Evolutionary conservation across 2,888 invertebrate species (phyloP), one percentile per base, ranked within the genome.

Genomic region (Ectemnius lituratus): DNA sequence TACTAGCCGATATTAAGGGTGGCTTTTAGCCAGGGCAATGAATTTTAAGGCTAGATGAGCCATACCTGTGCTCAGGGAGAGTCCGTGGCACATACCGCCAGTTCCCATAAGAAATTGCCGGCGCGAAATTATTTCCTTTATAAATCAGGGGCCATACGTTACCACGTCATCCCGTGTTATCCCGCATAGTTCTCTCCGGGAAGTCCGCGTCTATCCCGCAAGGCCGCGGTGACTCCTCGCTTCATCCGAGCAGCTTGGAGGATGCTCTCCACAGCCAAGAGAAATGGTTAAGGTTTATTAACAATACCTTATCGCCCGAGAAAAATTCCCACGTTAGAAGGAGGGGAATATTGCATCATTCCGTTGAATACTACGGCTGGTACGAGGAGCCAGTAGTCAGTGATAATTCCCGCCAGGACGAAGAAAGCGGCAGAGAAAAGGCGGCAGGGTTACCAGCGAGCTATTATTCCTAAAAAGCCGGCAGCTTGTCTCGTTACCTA

Each of bases 91-190:
- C 70, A 75, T 80, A 79, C 71, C 72, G 76, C 37, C 37, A 11
- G 8, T 37, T 23, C 76, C 73, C 79, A 46, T 88, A 86, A 87
- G 88, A 85, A 88, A 89, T 88, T 87, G 86, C 88, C 67, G 73
- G 68, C 76, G 80, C 81, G 83, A 87, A 89, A 89, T 89, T 88
- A 89, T 89, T 89, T 86, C 88, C 88, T 87, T 88, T 88, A 89
- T 89, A 89, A 89, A 89, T 89, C 89, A 89, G 86, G 84, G 76
- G 85, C 86, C 86, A 88, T 89, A 88, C 85, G 86, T 89, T 88
- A 81, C 83, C 83, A 80, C 79, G 84, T 80, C 80, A 75, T 74
- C 78, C 79, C 76, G 76, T 69, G 73, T 79, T 79, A 69, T 71
- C 76, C 78, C 72, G 78, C 80, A 80, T 78, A 75, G 75, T 77